Conservation (phyloP, 2,888 invertebrate genomes). For the Furcula furcula region DNA sequence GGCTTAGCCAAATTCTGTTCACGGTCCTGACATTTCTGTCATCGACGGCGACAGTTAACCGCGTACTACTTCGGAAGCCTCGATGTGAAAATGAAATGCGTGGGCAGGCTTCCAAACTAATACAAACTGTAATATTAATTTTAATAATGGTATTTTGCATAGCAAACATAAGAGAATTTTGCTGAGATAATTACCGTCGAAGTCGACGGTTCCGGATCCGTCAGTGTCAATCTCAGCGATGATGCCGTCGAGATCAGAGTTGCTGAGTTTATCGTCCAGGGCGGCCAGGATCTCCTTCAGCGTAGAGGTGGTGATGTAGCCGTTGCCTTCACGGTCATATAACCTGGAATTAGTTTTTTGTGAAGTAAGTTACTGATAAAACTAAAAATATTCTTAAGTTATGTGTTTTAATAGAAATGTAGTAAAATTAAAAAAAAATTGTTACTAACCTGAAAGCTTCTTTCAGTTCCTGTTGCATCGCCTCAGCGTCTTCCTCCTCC, state of each 20-base stretch:
- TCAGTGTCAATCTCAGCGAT: conserved; percentile 99
- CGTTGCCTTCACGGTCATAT: conserved; percentile 98
- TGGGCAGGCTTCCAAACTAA: conserved; percentile 24
- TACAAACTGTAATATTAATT: too few relatives aligned
- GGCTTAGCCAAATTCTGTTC: conserved; percentile 31
- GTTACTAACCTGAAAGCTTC: conserved; percentile 92
- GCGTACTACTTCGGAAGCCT: conserved; percentile 23
- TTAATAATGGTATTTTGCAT: too few relatives aligned
- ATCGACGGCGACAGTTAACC: conserved; percentile 25
- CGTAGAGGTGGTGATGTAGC: conserved; percentile 95
- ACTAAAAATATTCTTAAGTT: too few relatives aligned
- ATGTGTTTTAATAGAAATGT: too few relatives aligned
- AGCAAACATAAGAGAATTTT: too few relatives aligned
- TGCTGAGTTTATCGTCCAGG: conserved; percentile 95
- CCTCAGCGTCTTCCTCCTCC: conserved; percentile 97
- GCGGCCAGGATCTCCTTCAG: conserved; percentile 96
- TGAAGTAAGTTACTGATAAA: too few relatives aligned
- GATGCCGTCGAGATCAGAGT: conserved; percentile 96
- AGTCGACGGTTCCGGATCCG: conserved; percentile 99
- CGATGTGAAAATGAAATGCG: conserved; percentile 24
- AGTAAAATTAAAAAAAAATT: too few relatives aligned
- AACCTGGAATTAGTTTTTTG: too few relatives aligned
- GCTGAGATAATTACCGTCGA: conserved; percentile 90
- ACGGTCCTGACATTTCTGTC: conserved; percentile 29
- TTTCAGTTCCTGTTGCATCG: conserved; percentile 97